Evolutionary conservation across 2,113 vertebrate species (phyloP), one percentile per base, ranked within the genome.

Genomic region (Istiophorus platypterus): DNA sequence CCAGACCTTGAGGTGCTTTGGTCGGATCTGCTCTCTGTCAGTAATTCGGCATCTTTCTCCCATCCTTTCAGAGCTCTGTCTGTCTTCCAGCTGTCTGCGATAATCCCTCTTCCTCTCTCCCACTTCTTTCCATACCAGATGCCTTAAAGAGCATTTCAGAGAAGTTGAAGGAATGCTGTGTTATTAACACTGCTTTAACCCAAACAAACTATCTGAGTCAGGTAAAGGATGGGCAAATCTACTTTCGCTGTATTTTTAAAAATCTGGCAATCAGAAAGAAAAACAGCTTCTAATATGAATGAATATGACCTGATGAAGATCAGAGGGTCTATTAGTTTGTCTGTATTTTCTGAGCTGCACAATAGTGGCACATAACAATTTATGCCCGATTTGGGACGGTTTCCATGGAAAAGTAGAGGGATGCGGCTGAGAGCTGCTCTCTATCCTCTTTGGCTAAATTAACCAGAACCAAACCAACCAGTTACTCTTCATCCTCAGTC

Each of bases 11-110:
- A 51, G 13, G 2, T 51, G 15, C 42, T 54, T n/a, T 6, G 0
- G 2, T 37, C 2, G 20, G 42, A 52, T n/a, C 56, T 34, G 22
- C 14, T 63, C 24, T 66, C 12, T 24, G 29, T 75, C 72, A 63
- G 59, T 39, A 3, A 18, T 41, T 41, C 56, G 61, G 57, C 17
- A n/a, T 61, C 56, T 17, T 29, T 18, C 45, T 34, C 2, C 1
- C 20, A 20, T 72, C 39, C 42, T 56, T n/a, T 20, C 12, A 18
- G 6, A 42, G 4, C n/a, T 62, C 31, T 27, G 56, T 63, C 57
- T 80, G 77, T 42, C 45, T 58, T 47, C 61, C 83, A 81, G 67
- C 72, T 85, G 67, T 67, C 61, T 49, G 58, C 2, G 3, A 57
- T 68, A 49, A 74, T 68, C 67, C 56, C 5, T 49, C 54, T 49